Conservation (phyloP, 2,797 vertebrate genomes). For the Poeciliopsis paucimaculata region DNA sequence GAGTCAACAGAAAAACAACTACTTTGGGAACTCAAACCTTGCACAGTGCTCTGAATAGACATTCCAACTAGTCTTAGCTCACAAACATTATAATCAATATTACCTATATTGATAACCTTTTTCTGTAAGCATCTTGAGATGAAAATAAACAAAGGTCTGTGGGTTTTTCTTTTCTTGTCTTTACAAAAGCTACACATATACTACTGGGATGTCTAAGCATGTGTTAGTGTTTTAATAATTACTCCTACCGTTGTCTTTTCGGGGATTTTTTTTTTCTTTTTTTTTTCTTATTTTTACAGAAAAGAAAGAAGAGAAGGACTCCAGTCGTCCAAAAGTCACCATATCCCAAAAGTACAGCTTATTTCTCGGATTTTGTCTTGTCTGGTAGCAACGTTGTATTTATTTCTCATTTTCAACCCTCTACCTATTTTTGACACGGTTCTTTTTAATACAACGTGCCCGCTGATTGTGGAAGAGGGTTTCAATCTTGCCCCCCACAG, state of each 20-base stretch:
- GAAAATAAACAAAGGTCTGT: slow-evolving; percentile 78
- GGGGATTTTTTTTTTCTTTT: slow-evolving; percentile 46
- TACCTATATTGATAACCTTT: slow-evolving; percentile 82
- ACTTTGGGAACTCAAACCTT: slow-evolving; percentile 82
- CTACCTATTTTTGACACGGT: slow-evolving; percentile 55
- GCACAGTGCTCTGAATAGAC: slow-evolving; percentile 87
- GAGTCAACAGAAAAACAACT: slow-evolving; percentile 73
- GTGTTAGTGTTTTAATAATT: slow-evolving; percentile 84
- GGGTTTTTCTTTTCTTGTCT: slow-evolving; percentile 58
- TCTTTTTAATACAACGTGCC: slow-evolving; percentile 53
- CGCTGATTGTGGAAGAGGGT: slow-evolving; percentile 68
- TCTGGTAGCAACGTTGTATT: slow-evolving; percentile 54
- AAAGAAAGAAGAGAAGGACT: slow-evolving; percentile 62
- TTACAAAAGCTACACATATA: slow-evolving; percentile 88
- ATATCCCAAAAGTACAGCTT: slow-evolving; percentile 55
- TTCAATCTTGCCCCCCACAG: slow-evolving; percentile 25
- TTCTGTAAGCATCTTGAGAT: slow-evolving; percentile 79
- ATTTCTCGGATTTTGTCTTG: slow-evolving; percentile 55
- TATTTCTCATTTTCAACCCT: slow-evolving; percentile 45
- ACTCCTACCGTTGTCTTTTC: slow-evolving; percentile 75
- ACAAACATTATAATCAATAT: slow-evolving; percentile 84
- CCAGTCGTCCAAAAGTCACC: slow-evolving; percentile 74
- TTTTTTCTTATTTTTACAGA: slow-evolving; percentile 44
- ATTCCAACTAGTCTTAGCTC: slow-evolving; percentile 85
- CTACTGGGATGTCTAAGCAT: slow-evolving; percentile 85